Conservation (phyloP, 2,797 vertebrate species). For the Bryconaethiops microstoma region DNA sequence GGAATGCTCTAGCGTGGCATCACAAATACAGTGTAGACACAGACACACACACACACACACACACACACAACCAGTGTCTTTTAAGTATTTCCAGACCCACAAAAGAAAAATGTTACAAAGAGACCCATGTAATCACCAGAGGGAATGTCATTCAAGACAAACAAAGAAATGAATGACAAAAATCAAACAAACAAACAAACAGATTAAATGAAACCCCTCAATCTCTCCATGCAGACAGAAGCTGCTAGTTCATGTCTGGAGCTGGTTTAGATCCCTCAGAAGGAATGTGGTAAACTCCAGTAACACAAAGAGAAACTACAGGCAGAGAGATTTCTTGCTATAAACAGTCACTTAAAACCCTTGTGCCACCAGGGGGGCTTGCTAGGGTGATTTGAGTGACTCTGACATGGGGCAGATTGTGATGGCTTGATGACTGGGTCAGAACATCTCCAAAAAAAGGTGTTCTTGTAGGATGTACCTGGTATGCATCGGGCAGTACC, state of each 20-base stretch:
- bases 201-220: neutral
- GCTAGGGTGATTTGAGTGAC: too few species aligned
- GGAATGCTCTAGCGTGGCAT: conserved; percentile 8
- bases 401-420: too few species aligned
- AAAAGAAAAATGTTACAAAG: conserved; percentile 8
- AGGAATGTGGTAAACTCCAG: too few species aligned
- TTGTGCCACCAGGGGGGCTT: too few species aligned
- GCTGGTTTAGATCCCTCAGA: too few species aligned
- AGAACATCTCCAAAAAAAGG: too few species aligned
- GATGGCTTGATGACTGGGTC: too few species aligned
- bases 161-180: neutral
- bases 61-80: neutral
- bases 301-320: too few species aligned
- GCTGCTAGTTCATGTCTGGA: neutral
- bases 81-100: conserved; percentile 9
- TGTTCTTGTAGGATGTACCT: too few species aligned
- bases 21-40: neutral
- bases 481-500: too few species aligned
- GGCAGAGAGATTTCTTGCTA: too few species aligned
- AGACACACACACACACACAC: conserved; percentile 20
- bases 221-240: neutral
- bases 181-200: conserved; percentile 5
- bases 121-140: neutral
- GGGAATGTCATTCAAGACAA: neutral
- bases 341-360: too few species aligned